These are phyloP conservation scores for Kuschelorhynchus macadamiae DNA, from an alignment of 2,888 invertebrate genomes.

Conservation along the genomic window DNA sequence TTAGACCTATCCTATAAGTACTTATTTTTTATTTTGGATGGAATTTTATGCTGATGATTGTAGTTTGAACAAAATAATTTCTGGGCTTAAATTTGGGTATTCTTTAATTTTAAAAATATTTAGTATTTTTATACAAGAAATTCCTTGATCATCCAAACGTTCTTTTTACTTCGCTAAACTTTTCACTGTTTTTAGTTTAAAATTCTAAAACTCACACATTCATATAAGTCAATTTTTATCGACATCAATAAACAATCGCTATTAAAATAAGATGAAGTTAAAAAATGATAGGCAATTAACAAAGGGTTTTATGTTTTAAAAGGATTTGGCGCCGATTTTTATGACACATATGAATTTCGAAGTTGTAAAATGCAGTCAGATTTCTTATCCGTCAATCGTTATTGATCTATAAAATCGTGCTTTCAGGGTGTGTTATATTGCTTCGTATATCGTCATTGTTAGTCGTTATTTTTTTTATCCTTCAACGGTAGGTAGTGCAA, in stretches of 20 bases:
- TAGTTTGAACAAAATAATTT: no score
- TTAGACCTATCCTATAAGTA: no score
- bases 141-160: no score
- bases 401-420: conserved; percentile 37
- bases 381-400: conserved; percentile 37
- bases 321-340: conserved; percentile 44
- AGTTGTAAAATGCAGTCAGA: conserved; percentile 40
- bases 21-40: no score
- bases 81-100: no score
- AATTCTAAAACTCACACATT: no score
- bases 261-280: conserved; percentile 13
- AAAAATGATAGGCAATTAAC: conserved; percentile 26
- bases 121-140: no score
- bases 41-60: no score
- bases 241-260: conserved; percentile 27
- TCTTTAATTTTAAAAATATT: no score
- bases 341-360: conserved; percentile 40
- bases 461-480: conserved; percentile 33
- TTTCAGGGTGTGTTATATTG: conserved; percentile 39
- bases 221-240: conserved; percentile 36
- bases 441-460: conserved; percentile 27
- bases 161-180: no score
- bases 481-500: conserved; percentile 29
- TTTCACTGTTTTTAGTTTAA: no score
- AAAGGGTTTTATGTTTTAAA: conserved; percentile 35